Base-by-base conservation (phyloP, 1,140 invertebrate species). In the Nephotettix cincticeps region DNA sequence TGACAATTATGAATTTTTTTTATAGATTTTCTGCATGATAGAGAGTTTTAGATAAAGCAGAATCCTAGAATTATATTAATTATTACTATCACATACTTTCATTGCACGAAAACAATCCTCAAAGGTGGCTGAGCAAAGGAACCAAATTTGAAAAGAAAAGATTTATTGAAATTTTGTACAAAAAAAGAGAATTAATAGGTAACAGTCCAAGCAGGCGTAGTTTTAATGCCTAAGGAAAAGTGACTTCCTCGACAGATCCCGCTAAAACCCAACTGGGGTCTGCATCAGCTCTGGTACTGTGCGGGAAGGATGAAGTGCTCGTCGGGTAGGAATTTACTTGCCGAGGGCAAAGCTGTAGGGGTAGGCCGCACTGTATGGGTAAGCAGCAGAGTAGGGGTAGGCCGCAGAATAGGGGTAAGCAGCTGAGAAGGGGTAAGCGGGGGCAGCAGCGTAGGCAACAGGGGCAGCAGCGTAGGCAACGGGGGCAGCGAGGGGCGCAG, bases 361-460 rank as follows among this genome's bases (percentile, higher is more conserved):
- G 66, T 68, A 69, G 36, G 32, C 56, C 4, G 69, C 56, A 47
- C 30, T n/a, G 47, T 68, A 68, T 40, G 56, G 30, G 71, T 32
- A 40, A 43, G 4, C 43, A n/a, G 17, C 45, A 21, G 51, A 30
- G 70, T 72, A 64, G 36, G 66, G 32, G 43, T 40, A 64, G 58
- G 40, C 45, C 3, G 56, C 56, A n/a, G 56, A 71, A 36, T 66
- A 28, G 63, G 75, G 73, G 68, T 75, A 70, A 27, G 63, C 72
- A 36, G 68, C 25, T 36, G 28, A 47, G 51, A 19, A 67, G 64
- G 14, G 17, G 54, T 19, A 28, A 3, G n/a, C 6, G 14, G 28
- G 47, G 23, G 68, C 51, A 19, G 45, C 63, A 61, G 67, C 47
- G 71, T 63, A 78, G 79, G 72, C 73, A 77, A 79, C 74, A 78